A percentile compares a stretch with the other conserved stretches of the same genome.
phyloP scores from a whole-genome alignment of 2,113 vertebrate species.

The Ginglymostoma cirratum region DNA sequence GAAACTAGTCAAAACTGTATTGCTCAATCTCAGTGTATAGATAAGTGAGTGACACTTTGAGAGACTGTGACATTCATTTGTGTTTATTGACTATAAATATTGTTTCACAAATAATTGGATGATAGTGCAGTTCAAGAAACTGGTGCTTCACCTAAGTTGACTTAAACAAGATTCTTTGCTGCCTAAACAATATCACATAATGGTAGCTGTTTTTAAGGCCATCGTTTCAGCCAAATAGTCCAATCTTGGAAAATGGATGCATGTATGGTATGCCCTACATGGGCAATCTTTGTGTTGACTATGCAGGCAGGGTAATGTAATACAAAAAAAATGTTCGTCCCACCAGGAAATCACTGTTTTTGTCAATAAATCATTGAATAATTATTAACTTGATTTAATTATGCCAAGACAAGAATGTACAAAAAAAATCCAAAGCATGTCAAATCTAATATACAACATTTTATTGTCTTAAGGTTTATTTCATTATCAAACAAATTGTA shows the following conservation, averaged over 20 bases:
- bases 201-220: not conserved
- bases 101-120: constrained; percentile 8
- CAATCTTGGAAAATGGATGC: not conserved
- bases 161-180: not conserved
- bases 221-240: not conserved
- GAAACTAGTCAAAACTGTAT: not conserved
- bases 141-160: not conserved
- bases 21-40: not conserved
- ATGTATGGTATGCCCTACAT: not conserved
- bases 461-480: not conserved
- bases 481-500: not conserved
- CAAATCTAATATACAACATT: not conserved
- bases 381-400: not conserved
- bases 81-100: constrained; percentile 8
- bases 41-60: not conserved
- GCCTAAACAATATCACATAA: not conserved
- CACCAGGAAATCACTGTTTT: not conserved
- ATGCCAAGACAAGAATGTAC: not conserved
- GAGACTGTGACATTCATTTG: constrained; percentile 1
- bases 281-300: not conserved
- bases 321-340: not conserved
- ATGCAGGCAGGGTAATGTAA: not conserved
- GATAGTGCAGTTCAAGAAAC: not conserved
- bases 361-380: not conserved
- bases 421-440: not conserved